Evolutionary conservation across 2,113 vertebrate species (phyloP).

Genomic region (Ibidorhyncha struthersii): DNA sequence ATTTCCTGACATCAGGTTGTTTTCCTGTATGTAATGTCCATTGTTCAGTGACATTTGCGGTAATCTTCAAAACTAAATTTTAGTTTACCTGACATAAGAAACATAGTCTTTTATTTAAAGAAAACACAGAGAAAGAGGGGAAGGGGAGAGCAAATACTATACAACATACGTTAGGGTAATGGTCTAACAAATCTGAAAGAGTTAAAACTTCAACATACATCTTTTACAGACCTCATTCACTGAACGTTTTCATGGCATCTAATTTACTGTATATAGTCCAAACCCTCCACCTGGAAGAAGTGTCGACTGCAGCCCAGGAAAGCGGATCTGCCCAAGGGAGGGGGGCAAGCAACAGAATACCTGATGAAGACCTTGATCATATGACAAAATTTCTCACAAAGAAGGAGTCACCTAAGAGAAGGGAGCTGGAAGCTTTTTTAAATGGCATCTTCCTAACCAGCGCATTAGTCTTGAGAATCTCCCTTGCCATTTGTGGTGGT

Average conservation of each 20-base stretch:
- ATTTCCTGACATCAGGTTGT: slow-evolving; percentile 70
- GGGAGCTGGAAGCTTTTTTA: neutral
- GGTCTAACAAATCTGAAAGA: neutral
- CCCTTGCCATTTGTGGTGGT: neutral
- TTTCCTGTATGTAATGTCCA: slow-evolving; percentile 51
- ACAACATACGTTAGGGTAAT: neutral
- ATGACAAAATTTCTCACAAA: neutral
- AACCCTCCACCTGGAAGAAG: neutral
- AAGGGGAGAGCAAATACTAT: neutral
- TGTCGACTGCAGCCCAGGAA: neutral
- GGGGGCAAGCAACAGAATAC: neutral
- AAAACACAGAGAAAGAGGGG: neutral
- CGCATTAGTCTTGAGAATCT: neutral
- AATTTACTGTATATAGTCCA: neutral
- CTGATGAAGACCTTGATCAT: neutral
- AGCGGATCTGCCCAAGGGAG: neutral
- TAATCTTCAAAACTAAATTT: slow-evolving; percentile 52
- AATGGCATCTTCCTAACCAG: neutral
- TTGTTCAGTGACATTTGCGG: slow-evolving; percentile 77
- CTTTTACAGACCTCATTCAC: neutral
- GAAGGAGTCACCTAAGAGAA: neutral
- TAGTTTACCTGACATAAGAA: slow-evolving; percentile 8
- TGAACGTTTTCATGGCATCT: neutral
- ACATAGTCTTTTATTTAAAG: neutral
- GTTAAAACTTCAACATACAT: neutral